A percentile compares a stretch with the other conserved stretches of the same genome.
Evolutionary conservation across 2,888 invertebrate genomes (phyloP).

Genomic region (Volucella zonaria): DNA sequence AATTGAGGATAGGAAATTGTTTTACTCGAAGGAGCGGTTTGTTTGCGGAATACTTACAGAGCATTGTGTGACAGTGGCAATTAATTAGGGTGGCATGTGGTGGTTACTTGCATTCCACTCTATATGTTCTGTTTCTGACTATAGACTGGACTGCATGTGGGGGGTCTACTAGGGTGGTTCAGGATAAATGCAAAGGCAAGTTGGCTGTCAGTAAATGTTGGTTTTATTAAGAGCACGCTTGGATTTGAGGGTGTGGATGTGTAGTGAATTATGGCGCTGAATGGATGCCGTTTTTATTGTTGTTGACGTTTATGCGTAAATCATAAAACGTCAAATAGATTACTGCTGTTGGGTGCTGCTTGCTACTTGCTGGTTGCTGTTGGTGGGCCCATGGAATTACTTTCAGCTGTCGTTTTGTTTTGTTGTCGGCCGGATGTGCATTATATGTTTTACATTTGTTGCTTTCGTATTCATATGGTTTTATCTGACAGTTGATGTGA

Average conservation of each 20-base stretch:
- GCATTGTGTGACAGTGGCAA: conserved; percentile 41
- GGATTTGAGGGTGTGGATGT: not conserved
- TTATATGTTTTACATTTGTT: too few species aligned
- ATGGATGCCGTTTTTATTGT: not conserved
- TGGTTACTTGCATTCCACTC: conserved; percentile 39
- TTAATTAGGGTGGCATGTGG: conserved; percentile 56
- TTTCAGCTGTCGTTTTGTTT: too few species aligned
- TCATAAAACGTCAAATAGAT: too few species aligned
- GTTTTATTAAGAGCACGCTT: not conserved
- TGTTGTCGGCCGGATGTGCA: too few species aligned
- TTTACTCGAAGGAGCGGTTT: conserved; percentile 52
- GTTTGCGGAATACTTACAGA: conserved; percentile 55
- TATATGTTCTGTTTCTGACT: not conserved
- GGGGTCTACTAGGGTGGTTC: not conserved
- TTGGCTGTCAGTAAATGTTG: conserved; percentile 35
- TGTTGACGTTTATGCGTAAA: not conserved
- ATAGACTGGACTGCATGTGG: not conserved
- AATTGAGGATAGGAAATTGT: conserved; percentile 44
- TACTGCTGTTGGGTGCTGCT: too few species aligned
- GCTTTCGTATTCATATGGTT: too few species aligned
- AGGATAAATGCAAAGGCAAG: not conserved
- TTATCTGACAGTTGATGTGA: too few species aligned
- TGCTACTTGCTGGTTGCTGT: too few species aligned
- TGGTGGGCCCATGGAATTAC: too few species aligned
- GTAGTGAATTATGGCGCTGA: not conserved